Conservation (phyloP, 2,888 invertebrate genomes). For the Fabriciana adippe region DNA sequence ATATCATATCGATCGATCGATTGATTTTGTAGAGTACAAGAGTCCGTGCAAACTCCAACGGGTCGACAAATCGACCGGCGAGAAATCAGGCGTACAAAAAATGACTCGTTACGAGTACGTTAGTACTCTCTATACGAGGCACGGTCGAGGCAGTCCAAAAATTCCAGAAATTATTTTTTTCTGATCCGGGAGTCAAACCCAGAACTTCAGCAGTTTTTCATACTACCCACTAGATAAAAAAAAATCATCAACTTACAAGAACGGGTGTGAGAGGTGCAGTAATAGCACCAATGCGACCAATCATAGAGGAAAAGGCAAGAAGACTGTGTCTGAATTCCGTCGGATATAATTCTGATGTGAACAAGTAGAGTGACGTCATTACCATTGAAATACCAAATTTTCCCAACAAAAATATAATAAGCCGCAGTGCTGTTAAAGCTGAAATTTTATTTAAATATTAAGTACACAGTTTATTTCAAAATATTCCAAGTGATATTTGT, state of each 20-base stretch:
- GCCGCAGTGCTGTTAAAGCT: constrained; percentile 30
- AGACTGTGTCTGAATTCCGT: constrained; percentile 83
- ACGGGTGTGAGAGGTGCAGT: constrained; percentile 84
- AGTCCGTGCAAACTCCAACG: no score
- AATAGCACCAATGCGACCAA: constrained; percentile 84
- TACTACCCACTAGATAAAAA: background rate
- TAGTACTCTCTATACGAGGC: no score
- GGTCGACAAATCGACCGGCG: no score
- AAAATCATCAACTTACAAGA: constrained; percentile 59
- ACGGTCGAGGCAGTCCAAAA: no score
- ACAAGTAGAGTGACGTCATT: constrained; percentile 82
- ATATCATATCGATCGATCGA: no score
- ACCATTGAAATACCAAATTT: constrained; percentile 82
- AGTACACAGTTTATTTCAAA: background rate
- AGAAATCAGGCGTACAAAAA: no score
- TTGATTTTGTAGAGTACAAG: no score
- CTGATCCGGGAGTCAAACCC: no score
- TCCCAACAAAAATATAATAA: constrained; percentile 38
- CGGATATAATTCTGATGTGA: constrained; percentile 84
- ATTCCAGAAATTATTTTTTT: no score
- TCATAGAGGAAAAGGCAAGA: constrained; percentile 83
- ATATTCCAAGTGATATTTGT: background rate
- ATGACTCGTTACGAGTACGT: no score
- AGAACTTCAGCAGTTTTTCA: no score
- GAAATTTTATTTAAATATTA: constrained; percentile 6